Evolutionary conservation across 2,888 invertebrate genomes (phyloP), one percentile per base, ranked within the genome.

Genomic region (Heliconius sara): DNA sequence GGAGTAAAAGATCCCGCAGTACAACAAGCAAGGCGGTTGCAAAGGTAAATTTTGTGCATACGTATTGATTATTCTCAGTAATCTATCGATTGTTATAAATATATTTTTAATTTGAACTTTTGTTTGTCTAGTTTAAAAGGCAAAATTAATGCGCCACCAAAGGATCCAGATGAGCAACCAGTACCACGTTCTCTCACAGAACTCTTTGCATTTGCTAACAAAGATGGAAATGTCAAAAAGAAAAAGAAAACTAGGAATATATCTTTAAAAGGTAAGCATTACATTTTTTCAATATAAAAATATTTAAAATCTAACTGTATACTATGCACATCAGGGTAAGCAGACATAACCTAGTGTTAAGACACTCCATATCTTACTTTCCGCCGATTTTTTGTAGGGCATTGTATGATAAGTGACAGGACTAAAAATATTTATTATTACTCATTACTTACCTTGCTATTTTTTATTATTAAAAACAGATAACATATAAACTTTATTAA

Each of bases 1-100:
- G 97, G 97, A 34, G 95, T 97, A 2, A 97, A 97, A 87, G 98
- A 98, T 92, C 97, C 97, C 2, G 89, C 97, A 39, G 96, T 96
- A 86, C 98, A 98, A 89, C 96, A 96, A 83, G 96, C 96, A 12
- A 94, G 94, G 85, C 95, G 97, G 83, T 89, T 96, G 74, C 94
- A 96, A 85, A 96, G 96, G 98, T 98, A 68, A 43, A 27, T 63
- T 25, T 3, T 75, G 22, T 67, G 2, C 34, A 22, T 4, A 67
- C 19, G 16, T 19, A 22, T 34, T 34, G 7, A 65, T 25, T 66
- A 27, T 19, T 66, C 9, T 30, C 2, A 27, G 1, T 65, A 25
- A 65, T 65, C 13, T 5, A 65, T 13, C 5, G 27, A 65, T 65
- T 27, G 16, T 27, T 65, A 3, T 27, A 13, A 27, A 19, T 34